phyloP scores from a whole-genome alignment of 92 coral and sea anemone genomes.

The Paragorgia papillata region DNA sequence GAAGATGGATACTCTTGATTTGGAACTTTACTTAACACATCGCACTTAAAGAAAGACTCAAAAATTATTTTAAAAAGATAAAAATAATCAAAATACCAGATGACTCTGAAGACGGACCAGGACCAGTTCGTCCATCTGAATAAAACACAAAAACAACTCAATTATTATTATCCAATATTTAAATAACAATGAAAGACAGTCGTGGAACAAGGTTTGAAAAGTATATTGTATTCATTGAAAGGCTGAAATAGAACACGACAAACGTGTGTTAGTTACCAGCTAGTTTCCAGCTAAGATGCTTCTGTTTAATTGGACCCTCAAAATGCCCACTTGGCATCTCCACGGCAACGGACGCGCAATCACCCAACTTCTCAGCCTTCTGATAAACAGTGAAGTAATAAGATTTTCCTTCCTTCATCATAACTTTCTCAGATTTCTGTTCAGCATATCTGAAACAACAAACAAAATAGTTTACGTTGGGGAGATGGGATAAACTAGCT shows the following conservation, averaged over 20 bases:
- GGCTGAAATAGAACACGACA: no score
- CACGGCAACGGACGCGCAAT: slow-evolving; percentile 92
- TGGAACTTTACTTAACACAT: no score
- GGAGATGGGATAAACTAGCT: no score
- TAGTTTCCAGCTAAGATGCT: slow-evolving; percentile 93
- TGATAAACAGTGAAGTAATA: slow-evolving; percentile 93
- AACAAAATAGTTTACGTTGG: not conserved
- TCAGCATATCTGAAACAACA: slow-evolving; percentile 73
- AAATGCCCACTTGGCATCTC: slow-evolving; percentile 98
- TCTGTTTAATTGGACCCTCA: slow-evolving; percentile 95
- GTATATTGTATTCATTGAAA: no score
- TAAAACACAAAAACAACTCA: not conserved
- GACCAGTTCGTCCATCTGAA: slow-evolving; percentile 95
- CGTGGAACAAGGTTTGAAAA: no score
- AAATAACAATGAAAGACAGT: not conserved
- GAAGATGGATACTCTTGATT: no score
- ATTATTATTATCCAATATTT: not conserved
- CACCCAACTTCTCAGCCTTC: slow-evolving; percentile 95
- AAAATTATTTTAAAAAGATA: no score
- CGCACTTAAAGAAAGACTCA: no score
- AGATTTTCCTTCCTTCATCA: slow-evolving; percentile 78
- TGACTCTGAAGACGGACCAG: slow-evolving; percentile 94
- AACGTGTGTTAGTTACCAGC: slow-evolving; percentile 85
- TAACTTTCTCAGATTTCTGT: slow-evolving; percentile 89
- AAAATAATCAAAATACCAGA: slow-evolving; percentile 72